These are phyloP conservation scores for Echinarachnius parma DNA, from an alignment of 53 echinoderm and acorn worm genomes.

Conservation along the genomic window DNA sequence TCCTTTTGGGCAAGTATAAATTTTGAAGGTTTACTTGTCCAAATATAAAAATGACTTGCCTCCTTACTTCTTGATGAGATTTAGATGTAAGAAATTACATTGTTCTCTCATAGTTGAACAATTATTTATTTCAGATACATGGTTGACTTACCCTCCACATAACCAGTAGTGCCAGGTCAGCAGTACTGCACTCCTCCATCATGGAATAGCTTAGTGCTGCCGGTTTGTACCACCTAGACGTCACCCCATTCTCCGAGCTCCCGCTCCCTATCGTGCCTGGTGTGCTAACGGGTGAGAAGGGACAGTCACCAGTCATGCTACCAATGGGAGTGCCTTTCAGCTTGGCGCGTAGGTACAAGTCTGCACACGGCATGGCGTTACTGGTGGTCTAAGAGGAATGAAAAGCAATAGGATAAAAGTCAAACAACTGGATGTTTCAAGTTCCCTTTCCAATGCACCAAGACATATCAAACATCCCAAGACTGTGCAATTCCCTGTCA, in stretches of 20 bases:
- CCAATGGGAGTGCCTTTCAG: slow-evolving; percentile 9
- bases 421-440: too few species aligned
- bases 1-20: too few species aligned
- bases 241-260: slow-evolving; percentile 5
- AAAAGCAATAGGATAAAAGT: background rate
- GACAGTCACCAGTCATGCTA: slow-evolving; percentile 2
- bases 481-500: too few species aligned
- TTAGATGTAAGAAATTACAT: too few species aligned
- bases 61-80: too few species aligned
- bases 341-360: slow-evolving; percentile 84
- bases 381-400: slow-evolving; percentile 65
- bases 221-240: background rate
- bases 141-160: slow-evolving; percentile 85
- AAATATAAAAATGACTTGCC: too few species aligned
- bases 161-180: slow-evolving; percentile 69
- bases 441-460: too few species aligned
- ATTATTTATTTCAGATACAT: too few species aligned
- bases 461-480: too few species aligned
- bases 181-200: slow-evolving; percentile 50
- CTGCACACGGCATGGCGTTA: slow-evolving; percentile 74
- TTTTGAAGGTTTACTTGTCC: too few species aligned
- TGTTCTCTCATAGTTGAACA: too few species aligned
- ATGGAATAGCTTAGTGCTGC: background rate
- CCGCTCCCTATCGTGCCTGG: slow-evolving; percentile 29
- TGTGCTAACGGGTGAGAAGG: slow-evolving; percentile 15